Evolutionary conservation across 2,888 invertebrate species (phyloP).

Genomic region (Allygus modestus): DNA sequence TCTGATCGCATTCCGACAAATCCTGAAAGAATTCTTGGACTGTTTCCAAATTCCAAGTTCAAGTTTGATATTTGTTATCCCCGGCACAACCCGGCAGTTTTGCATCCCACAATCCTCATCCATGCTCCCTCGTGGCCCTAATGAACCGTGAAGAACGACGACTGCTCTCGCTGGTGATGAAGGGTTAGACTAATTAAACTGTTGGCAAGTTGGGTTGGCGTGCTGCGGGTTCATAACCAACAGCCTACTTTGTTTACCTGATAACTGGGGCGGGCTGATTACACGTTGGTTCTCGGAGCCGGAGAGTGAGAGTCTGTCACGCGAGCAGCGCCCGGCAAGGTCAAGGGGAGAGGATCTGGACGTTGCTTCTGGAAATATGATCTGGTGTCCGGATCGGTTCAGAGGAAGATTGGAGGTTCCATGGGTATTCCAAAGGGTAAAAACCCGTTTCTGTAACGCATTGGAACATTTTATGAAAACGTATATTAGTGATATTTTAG

Average conservation of each 20-base stretch:
- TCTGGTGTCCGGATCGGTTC: not conserved
- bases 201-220: not conserved
- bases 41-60: too few relatives aligned
- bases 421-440: too few relatives aligned
- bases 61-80: too few relatives aligned
- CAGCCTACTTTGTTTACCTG: conserved; percentile 35
- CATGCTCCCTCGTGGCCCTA: too few relatives aligned
- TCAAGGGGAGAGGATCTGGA: not conserved
- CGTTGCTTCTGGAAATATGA: not conserved
- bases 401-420: too few relatives aligned
- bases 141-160: not conserved
- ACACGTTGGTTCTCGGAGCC: not conserved
- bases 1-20: too few relatives aligned
- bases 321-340: not conserved
- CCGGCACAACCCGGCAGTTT: too few relatives aligned
- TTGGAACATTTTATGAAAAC: too few relatives aligned
- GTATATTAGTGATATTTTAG: too few relatives aligned
- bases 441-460: too few relatives aligned
- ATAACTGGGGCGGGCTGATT: conserved; percentile 11
- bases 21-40: too few relatives aligned
- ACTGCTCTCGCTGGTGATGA: not conserved
- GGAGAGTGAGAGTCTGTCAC: not conserved
- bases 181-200: conserved; percentile 13
- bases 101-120: too few relatives aligned
- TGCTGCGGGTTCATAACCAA: conserved; percentile 28